These are phyloP conservation scores for Drosophila prosaltans DNA, from an alignment of 1,140 invertebrate species.

Conservation along the genomic window DNA sequence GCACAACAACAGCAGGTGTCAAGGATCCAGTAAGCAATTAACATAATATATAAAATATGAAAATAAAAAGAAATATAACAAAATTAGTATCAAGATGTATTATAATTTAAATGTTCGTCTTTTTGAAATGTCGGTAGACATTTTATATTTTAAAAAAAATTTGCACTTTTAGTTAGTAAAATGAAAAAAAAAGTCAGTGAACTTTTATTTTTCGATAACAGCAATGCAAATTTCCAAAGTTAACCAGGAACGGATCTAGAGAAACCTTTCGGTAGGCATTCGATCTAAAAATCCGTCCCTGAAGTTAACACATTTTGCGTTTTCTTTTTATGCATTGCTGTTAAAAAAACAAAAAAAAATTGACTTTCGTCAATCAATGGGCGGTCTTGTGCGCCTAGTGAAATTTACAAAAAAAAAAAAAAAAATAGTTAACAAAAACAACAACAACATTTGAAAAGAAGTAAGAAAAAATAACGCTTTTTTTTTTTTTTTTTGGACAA, in stretches of 20 bases:
- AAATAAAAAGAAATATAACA: constrained; percentile 55
- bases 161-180: constrained; percentile 18
- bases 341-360: not conserved
- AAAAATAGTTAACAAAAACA: constrained; percentile 49
- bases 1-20: no score
- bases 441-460: constrained; percentile 65
- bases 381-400: constrained; percentile 40
- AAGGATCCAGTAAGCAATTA: constrained; percentile 36
- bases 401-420: constrained; percentile 17
- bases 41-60: constrained; percentile 66
- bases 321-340: constrained; percentile 9
- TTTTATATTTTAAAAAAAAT: constrained; percentile 59
- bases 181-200: not conserved
- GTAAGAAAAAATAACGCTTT: constrained; percentile 22
- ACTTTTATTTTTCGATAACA: not conserved
- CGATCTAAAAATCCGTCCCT: no score
- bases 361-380: not conserved
- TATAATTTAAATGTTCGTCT: constrained; percentile 27
- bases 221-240: not conserved
- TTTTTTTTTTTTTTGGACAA: constrained; percentile 1
- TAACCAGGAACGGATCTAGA: no score
- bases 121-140: constrained; percentile 76
- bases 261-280: no score
- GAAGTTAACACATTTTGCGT: no score
- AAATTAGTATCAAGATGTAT: constrained; percentile 46